Evolutionary conservation across 2,888 invertebrate species (phyloP), one percentile per base, ranked within the genome.

Genomic region (Colletes collaris): DNA sequence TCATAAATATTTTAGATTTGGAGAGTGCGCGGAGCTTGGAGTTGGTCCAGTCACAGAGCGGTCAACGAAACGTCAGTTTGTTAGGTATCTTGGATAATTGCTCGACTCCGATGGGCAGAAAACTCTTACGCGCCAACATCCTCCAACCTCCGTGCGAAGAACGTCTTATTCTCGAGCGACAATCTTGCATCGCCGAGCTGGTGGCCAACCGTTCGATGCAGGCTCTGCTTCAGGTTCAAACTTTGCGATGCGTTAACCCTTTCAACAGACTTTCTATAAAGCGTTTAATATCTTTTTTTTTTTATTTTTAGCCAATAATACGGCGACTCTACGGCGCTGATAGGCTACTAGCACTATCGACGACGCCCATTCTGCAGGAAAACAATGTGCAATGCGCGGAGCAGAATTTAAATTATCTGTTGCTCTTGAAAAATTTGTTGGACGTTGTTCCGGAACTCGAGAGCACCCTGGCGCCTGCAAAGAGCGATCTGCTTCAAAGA

Each of bases 21-120:
- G 95, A 96, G n/a, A 97, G 97, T 56, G 96, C 97, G 11, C 95
- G 96, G 74, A 95, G 96, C 85, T 93, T 98, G 75, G 97, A 97
- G 93, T 90, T 97, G 46, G 95, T 96, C 0, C 94, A 95, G 56
- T 94, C 95, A 0, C 89, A 95, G 70, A 93, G 93, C 11, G 92
- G 93, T 52, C 93, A 93, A 4, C 94, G 94, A 76, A 93, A 93
- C 75, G 93, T 95, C 63, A 95, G 95, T 68, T 93, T 97, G 10
- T 95, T 95, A 83, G 95, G 95, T 4, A 93, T 95, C n/a, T 89
- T 97, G 62, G 95, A 97, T 90, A 93, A 94, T 84, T 97, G 97
- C 75, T 93, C 94, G 19, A 97, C 97, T 0, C 93, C 94, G 52
- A 96, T 97, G 69, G 99, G 99, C 0, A 94, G 95, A 27, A 94